Evolutionary conservation across 1,140 invertebrate species (phyloP).

Genomic region (Caenorhabditis inopinata): DNA sequence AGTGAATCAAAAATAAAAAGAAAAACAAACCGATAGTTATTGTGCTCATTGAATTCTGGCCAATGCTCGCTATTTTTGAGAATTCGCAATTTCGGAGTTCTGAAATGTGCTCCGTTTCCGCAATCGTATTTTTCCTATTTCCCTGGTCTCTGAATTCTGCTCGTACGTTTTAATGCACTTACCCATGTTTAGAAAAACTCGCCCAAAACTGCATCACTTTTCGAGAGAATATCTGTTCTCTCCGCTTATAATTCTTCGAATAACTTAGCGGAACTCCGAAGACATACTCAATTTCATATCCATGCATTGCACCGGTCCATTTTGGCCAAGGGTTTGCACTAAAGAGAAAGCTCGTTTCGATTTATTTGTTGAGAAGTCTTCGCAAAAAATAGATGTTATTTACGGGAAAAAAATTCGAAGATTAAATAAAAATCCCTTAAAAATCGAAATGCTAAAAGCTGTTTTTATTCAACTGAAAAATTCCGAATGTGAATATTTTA

Average conservation of each 20-base stretch:
- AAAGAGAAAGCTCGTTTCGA: conserved; percentile 16
- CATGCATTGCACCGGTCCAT: conserved; percentile 94
- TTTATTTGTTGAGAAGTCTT: too few relatives aligned
- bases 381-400: too few relatives aligned
- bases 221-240: conserved; percentile 53
- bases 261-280: conserved; percentile 65
- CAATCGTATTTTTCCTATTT: not conserved
- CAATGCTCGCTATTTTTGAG: conserved; percentile 55
- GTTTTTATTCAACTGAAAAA: not conserved
- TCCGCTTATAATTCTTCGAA: conserved; percentile 32
- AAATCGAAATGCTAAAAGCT: not conserved
- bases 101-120: conserved; percentile 30
- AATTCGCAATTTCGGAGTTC: conserved; percentile 36
- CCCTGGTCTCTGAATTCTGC: not conserved
- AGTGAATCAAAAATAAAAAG: not conserved
- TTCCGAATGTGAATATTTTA: too few relatives aligned
- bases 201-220: conserved; percentile 62
- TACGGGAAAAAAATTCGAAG: too few relatives aligned
- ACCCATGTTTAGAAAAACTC: conserved; percentile 37
- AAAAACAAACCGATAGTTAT: conserved; percentile 36
- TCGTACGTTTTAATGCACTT: conserved; percentile 30
- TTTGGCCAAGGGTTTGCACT: conserved; percentile 81
- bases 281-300: conserved; percentile 71
- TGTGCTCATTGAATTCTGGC: conserved; percentile 60
- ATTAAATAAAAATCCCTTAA: too few relatives aligned